Evolutionary conservation across 2,113 vertebrate species (phyloP).

Genomic region (Pedetes capensis): DNA sequence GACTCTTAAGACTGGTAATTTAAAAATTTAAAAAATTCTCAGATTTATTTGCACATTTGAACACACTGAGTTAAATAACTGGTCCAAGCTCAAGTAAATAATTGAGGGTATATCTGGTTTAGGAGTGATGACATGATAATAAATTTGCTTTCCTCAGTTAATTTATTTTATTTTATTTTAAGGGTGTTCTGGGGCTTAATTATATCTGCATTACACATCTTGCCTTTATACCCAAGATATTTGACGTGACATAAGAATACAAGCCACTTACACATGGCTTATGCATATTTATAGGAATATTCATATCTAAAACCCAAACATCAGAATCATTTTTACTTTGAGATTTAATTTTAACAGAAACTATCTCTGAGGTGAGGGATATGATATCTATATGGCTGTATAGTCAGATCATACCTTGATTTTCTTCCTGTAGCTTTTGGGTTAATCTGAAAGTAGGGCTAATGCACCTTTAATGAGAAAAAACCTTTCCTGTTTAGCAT

Average conservation of each 20-base stretch:
- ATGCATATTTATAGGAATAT: neutral
- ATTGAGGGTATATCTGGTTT: too few species aligned
- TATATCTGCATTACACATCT: neutral
- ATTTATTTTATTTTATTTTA: neutral
- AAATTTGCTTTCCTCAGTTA: too few species aligned
- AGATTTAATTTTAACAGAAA: neutral
- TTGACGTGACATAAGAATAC: neutral
- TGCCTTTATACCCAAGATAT: neutral
- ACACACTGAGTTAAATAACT: too few species aligned
- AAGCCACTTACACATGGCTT: neutral
- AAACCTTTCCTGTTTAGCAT: neutral
- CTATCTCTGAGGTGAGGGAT: neutral
- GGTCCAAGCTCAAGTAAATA: too few species aligned
- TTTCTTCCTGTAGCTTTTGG: neutral
- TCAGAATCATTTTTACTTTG: neutral
- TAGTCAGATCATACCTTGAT: neutral
- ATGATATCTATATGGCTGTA: neutral
- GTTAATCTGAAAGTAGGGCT: neutral
- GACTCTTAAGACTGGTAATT: neutral
- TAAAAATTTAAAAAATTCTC: neutral
- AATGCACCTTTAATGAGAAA: neutral
- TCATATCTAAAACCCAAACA: neutral
- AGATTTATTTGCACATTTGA: neutral
- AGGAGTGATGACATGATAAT: too few species aligned
- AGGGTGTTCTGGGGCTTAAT: neutral